Conservation (phyloP, 2,888 invertebrate genomes). For the Cryptus viduatorius region DNA sequence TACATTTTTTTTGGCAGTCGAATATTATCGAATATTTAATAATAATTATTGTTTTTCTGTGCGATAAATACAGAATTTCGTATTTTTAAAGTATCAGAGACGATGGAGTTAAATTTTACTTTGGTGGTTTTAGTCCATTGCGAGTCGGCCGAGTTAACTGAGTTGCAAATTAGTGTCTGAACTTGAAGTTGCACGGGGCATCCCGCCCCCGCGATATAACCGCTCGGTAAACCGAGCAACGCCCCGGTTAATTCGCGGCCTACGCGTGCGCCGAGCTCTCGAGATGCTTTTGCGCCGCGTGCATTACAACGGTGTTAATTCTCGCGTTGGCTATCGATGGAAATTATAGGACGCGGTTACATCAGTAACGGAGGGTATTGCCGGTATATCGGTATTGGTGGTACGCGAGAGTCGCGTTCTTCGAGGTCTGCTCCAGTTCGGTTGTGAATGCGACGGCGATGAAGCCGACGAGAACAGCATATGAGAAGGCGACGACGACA, state of each 20-base stretch:
- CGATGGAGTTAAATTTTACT: background rate
- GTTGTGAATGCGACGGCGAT: slow-evolving; percentile 42
- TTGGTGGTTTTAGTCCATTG: background rate
- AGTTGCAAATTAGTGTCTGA: slow-evolving; percentile 22
- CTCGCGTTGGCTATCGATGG: background rate
- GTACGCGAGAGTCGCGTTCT: slow-evolving; percentile 57
- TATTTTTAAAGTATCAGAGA: background rate
- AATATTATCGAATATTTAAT: too few relatives aligned
- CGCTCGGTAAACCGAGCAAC: slow-evolving; percentile 27
- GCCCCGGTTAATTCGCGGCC: slow-evolving; percentile 25
- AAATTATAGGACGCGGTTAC: background rate
- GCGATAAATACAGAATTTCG: background rate
- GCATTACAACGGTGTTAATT: background rate
- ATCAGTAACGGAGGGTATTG: slow-evolving; percentile 1
- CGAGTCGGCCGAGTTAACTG: slow-evolving; percentile 21
- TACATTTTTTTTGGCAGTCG: too few relatives aligned
- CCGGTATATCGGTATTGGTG: slow-evolving; percentile 17
- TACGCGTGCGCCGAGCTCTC: slow-evolving; percentile 6
- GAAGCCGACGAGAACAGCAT: slow-evolving; percentile 42
- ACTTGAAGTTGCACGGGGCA: slow-evolving; percentile 26
- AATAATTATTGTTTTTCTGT: too few relatives aligned
- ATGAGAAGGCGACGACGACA: slow-evolving; percentile 70
- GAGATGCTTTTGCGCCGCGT: background rate
- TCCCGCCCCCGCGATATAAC: slow-evolving; percentile 1
- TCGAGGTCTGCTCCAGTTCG: slow-evolving; percentile 75